Conservation (phyloP, 2,888 invertebrate genomes). For the Lymantria monacha region DNA sequence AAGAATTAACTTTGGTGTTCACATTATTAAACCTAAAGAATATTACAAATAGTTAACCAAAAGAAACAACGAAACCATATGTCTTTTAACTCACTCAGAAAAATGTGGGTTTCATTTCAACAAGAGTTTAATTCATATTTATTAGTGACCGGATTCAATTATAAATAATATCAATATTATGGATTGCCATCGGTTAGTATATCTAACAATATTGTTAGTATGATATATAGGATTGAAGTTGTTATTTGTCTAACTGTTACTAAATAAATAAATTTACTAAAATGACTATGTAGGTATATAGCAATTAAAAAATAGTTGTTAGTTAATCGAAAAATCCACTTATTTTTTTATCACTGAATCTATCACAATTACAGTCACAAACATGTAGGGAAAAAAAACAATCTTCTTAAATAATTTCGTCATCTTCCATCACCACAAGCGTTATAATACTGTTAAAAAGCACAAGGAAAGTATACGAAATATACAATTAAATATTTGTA, state of each 20-base stretch:
- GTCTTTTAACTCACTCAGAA: slow-evolving; percentile 63
- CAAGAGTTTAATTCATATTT: slow-evolving; percentile 18
- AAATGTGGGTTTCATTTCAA: slow-evolving; percentile 30
- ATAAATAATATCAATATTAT: slow-evolving; percentile 28
- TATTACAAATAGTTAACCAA: slow-evolving; percentile 71
- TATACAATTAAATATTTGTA: slow-evolving; percentile 36
- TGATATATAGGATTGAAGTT: slow-evolving; percentile 9
- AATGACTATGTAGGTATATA: slow-evolving; percentile 10
- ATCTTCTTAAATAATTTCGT: slow-evolving; percentile 24
- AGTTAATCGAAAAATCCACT: slow-evolving; percentile 19
- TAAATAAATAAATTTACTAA: slow-evolving; percentile 20
- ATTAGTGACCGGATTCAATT: slow-evolving; percentile 26
- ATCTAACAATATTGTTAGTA: slow-evolving; percentile 25
- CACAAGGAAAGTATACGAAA: slow-evolving; percentile 31
- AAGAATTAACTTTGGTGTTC: slow-evolving; percentile 68
- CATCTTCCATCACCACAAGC: slow-evolving; percentile 25
- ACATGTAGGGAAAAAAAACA: slow-evolving; percentile 16
- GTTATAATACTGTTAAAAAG: slow-evolving; percentile 40
- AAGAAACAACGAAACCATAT: slow-evolving; percentile 60
- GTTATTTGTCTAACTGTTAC: slow-evolving; percentile 14
- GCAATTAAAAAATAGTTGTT: slow-evolving; percentile 21
- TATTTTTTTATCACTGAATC: slow-evolving; percentile 27
- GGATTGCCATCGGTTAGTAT: slow-evolving; percentile 19
- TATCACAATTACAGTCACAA: slow-evolving; percentile 32
- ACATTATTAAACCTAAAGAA: slow-evolving; percentile 61